Evolutionary conservation across 2,113 vertebrate species (phyloP).

Genomic region (Macquaria australasica): DNA sequence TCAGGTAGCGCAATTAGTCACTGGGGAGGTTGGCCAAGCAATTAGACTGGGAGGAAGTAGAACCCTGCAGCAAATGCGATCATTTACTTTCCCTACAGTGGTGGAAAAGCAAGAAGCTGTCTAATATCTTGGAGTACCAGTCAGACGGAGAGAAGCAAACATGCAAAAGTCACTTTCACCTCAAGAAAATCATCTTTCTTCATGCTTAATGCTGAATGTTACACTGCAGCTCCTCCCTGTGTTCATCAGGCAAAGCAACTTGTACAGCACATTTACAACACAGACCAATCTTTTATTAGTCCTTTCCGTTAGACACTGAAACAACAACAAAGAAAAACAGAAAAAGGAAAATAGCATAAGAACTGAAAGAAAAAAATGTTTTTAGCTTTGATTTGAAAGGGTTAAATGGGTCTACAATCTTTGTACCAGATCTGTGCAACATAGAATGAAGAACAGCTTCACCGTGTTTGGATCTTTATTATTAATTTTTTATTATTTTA

Average conservation of each 20-base stretch:
- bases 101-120: neutral
- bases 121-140: neutral
- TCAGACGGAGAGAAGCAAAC: neutral
- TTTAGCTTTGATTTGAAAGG: no score
- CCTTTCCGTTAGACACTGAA: neutral
- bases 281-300: neutral
- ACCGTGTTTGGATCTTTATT: no score
- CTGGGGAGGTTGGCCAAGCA: constrained; percentile 51
- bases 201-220: neutral
- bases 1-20: constrained; percentile 69
- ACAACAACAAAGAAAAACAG: neutral
- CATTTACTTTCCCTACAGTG: neutral
- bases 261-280: no score
- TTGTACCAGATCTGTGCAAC: no score
- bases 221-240: no score
- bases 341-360: no score
- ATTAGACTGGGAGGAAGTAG: constrained; percentile 47
- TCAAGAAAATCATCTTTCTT: neutral
- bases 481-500: no score
- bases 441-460: no score
- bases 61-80: constrained; percentile 8
- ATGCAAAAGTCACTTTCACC: neutral
- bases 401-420: no score
- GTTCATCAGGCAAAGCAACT: no score
- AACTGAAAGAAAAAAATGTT: no score